Evolutionary conservation across 2,113 vertebrate species (phyloP), one percentile per base, ranked within the genome.

Genomic region (Procavia capensis): DNA sequence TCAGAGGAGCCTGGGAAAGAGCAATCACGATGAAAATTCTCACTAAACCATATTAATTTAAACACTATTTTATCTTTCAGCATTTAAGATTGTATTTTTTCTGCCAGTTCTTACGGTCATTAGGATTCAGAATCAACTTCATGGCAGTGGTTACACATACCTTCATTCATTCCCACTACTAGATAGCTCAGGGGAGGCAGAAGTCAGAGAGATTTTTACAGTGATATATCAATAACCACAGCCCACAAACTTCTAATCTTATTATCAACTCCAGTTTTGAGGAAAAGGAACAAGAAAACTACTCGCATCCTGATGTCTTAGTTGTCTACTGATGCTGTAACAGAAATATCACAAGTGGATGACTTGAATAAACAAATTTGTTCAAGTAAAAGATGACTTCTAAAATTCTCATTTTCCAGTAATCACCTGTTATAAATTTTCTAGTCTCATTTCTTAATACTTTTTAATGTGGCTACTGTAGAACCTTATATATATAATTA

Each of bases 51-150:
- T 57, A 80, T 17, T 80, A 47, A 89, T 68, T 61, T 20, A 66
- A 88, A 50, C 4, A 68, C 79, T 82, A 79, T 72, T 95, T 86
- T 83, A 59, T 86, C 20, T 68, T 57, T 31, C 22, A 41, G 29
- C 75, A 88, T 27, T 79, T 68, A 43, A 61, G 16, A 50, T 61
- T 39, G 93, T 86, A 96, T 94, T 91, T 96, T 90, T 80, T 39
- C 47, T 34, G 5, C 66, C 50, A 88, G 39, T 84, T 72, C 43
- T n/a, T 61, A 84, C n/a, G 50, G 50, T 54, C 50, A 13, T 16
- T 54, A 54, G 14, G 50, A 54, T 13, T 54, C 14, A 16, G 50
- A 54, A 54, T 54, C 50, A 16, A 54, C 50, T 54, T 54, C 13
- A 54, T 16, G 14, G 50, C 50, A 54, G 17, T 13, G 11, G 50